Base-by-base conservation (phyloP, 2,888 invertebrate species). In the Xanthorhoe designata region DNA sequence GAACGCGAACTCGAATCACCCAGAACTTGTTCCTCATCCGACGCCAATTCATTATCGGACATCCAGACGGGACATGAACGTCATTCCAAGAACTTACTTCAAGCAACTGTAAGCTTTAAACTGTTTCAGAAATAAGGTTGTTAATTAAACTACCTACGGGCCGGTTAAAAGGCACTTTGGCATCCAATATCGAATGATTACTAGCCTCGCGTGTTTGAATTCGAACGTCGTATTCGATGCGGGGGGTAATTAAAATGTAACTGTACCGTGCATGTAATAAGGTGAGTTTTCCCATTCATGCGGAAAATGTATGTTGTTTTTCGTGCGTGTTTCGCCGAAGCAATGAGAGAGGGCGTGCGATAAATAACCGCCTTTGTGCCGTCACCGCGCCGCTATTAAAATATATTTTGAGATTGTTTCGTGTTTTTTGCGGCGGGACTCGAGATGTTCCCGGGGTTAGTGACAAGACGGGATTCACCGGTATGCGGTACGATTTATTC, bases 261-360 rank as follows among this genome's bases (percentile, higher is more conserved):
- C 86, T 85, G 76, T 91, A 87, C 70, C 4, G 0, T 19, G 19
- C 60, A 54, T 6, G 67, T 0, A 15, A 71, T 89, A 89, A 83
- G 83, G 87, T 88, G 70, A 76, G 65, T 79, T 85, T 88, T 91
- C 24, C 73, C 65, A 58, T 70, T 74, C 66, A 29, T 47, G 8
- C 15, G 29, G 62, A 61, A 74, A 78, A 72, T 85, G 84, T 89
- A 83, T 79, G 90, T 88, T 89, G 87, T 90, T 91, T 86, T 87
- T 78, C 80, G 82, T 84, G 77, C 81, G 80, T 75, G 83, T 78
- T 81, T 79, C 82, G 83, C 80, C 80, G 86, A 90, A 88, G 92
- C 92, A 92, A 92, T 91, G 92, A 91, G 91, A 92, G 92, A 93
- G 92, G 92, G 92, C 92, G 92, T 91, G 87, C 90, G 90, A 93